Percentiles rank a stretch among this genome's conserved stretches.
These are phyloP conservation scores for Tapirus indicus DNA, from an alignment of 2,797 vertebrate genomes.

Conservation along the genomic window DNA sequence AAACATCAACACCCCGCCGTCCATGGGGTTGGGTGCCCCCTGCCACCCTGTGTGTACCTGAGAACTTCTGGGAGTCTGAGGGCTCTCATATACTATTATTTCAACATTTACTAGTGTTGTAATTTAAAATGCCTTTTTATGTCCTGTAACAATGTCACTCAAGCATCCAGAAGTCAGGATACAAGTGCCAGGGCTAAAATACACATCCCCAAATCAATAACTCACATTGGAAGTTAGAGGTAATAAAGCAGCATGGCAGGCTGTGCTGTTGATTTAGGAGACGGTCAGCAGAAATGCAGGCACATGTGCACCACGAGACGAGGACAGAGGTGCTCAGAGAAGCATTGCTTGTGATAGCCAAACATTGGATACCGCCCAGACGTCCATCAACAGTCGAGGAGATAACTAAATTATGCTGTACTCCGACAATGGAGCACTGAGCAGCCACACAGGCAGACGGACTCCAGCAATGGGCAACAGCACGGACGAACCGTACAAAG, in stretches of 20 bases:
- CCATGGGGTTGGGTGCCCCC: too few relatives aligned
- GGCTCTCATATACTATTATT: neutral
- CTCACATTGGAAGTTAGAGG: neutral
- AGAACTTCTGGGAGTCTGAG: neutral
- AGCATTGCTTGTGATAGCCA: neutral
- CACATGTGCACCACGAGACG: rapidly evolving
- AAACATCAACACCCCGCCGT: neutral
- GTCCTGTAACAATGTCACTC: neutral
- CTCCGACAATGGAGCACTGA: neutral
- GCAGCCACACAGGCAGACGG: neutral
- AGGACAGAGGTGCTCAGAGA: neutral
- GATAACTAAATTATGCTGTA: rapidly evolving
- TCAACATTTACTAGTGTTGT: neutral
- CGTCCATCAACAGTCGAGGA: rapidly evolving
- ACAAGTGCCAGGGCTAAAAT: neutral
- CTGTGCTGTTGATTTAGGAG: neutral
- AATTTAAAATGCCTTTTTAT: constrained; percentile 45
- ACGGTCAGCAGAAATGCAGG: neutral
- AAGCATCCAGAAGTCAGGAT: constrained; percentile 34
- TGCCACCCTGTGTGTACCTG: rapidly evolving
- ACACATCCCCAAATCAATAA: neutral
- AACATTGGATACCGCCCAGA: neutral
- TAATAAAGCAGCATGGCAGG: neutral
- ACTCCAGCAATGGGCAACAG: neutral
- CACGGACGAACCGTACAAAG: neutral